These are phyloP conservation scores for Enteromius anoplus DNA, from an alignment of 2,797 vertebrate genomes.

Conservation along the genomic window DNA sequence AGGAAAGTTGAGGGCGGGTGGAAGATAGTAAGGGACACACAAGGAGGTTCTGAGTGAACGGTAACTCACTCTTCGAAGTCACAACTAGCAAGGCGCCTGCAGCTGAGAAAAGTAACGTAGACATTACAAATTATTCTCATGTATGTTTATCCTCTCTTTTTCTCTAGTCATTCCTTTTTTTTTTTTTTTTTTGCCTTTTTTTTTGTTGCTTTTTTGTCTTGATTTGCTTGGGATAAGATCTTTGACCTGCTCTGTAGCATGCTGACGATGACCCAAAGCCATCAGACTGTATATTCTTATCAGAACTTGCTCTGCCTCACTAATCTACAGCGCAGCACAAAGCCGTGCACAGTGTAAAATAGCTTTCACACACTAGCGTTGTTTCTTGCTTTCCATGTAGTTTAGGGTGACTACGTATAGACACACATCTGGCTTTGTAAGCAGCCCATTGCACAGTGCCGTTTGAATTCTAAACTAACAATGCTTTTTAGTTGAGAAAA, in stretches of 20 bases:
- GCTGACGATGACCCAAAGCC: slow-evolving; percentile 46
- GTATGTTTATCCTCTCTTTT: slow-evolving; percentile 57
- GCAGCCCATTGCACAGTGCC: not conserved
- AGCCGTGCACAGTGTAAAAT: slow-evolving; percentile 12
- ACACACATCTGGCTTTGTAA: slow-evolving; percentile 26
- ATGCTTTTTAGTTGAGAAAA: slow-evolving; percentile 17
- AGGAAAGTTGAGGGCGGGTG: slow-evolving; percentile 49
- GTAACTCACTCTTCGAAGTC: slow-evolving; percentile 72
- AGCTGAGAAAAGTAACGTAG: slow-evolving; percentile 79
- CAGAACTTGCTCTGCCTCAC: slow-evolving; percentile 54
- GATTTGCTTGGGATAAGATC: slow-evolving; percentile 49
- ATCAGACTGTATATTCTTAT: slow-evolving; percentile 43
- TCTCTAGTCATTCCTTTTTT: slow-evolving; percentile 65
- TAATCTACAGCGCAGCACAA: slow-evolving; percentile 67
- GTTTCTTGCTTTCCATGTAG: slow-evolving; percentile 26
- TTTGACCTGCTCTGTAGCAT: slow-evolving; percentile 42
- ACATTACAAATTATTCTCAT: slow-evolving; percentile 69
- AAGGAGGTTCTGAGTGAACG: slow-evolving; percentile 52
- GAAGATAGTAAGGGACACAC: slow-evolving; percentile 48
- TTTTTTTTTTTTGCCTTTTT: not conserved
- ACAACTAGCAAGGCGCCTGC: slow-evolving; percentile 78
- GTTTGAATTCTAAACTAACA: not conserved
- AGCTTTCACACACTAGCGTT: not conserved
- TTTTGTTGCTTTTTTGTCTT: slow-evolving; percentile 33
- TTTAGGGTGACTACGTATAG: not conserved